A percentile compares a stretch with the other conserved stretches of the same genome.
Conservation (phyloP, 2,888 invertebrate species). For the Cepaea hortensis region DNA sequence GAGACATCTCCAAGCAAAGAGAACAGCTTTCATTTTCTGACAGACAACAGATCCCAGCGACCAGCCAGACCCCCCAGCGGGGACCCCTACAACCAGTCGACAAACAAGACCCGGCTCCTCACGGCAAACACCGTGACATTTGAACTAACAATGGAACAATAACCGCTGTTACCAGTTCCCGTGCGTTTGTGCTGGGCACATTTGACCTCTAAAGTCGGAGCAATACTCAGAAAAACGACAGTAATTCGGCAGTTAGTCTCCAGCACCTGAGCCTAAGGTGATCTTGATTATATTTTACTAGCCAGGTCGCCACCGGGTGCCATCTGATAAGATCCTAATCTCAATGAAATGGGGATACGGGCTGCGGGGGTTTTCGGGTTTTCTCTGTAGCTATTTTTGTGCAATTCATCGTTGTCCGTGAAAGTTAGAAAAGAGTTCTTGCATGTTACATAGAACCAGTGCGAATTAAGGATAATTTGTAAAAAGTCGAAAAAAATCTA, state of each 20-base stretch:
- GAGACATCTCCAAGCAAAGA: no score
- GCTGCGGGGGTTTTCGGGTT: no score
- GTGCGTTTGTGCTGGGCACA: conserved; percentile 21
- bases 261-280: background rate
- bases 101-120: conserved; percentile 5
- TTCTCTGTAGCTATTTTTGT: no score
- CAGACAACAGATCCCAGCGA: background rate
- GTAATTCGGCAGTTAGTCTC: conserved; percentile 3
- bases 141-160: conserved; percentile 34
- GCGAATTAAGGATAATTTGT: no score
- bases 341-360: no score
- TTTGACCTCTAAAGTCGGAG: conserved; percentile 26
- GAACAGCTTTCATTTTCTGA: background rate
- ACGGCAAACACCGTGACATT: conserved; percentile 21
- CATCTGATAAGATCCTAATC: no score
- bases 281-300: background rate
- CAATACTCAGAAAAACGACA: background rate
- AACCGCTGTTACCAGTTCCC: background rate
- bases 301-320: no score
- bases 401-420: no score
- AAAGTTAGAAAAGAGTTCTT: no score
- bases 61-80: background rate
- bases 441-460: no score
- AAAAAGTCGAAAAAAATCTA: no score
- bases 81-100: background rate